Evolutionary conservation across 2,113 vertebrate species (phyloP), one percentile per base, ranked within the genome.

Genomic region (Turdus rufiventris): DNA sequence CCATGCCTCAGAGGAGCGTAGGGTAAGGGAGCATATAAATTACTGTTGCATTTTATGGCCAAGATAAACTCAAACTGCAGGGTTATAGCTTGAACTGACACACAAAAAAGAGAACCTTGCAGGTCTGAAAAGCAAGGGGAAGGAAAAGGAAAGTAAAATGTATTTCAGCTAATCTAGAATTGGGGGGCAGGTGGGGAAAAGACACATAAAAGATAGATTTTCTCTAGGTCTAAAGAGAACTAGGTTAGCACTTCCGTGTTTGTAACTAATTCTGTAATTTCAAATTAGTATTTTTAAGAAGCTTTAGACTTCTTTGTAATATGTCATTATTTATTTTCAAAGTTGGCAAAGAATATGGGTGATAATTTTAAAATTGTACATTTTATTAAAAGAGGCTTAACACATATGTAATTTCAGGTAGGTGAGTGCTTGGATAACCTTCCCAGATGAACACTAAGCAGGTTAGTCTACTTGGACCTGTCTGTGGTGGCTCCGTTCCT

Each of bases 1-100:
- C 97, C 96, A 81, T 92, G 96, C 96, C 97, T 97, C 97, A 71
- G 94, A 97, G 96, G 97, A 98, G 88, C 4, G 2, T 62, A 31
- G 70, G 93, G 93, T 89, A 87, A 94, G 91, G 91, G 81, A 97
- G 96, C 95, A 94, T 98, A 97, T 97, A 98, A 97, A 98, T 98
- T 97, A 97, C 97, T 96, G 91, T 94, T 97, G 96, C 96, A 31
- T 98, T 98, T 97, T 97, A 98, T 62, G 54, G 97, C 96, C 95
- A 97, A 98, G 97, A 98, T 98, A 98, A 98, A 98, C 97, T 97
- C 82, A 89, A 90, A 97, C 95, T 95, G 83, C 96, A 97, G 95
- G 95, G 97, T 97, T 97, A 96, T 96, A 97, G 96, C 94, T 95
- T 97, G 95, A 96, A 95, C 93, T 93, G 91, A 96, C 88, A 95